Percentiles rank a stretch among this genome's conserved stretches.
phyloP scores from a whole-genome alignment of 1,140 invertebrate genomes.

The Notospermus geniculatus region DNA sequence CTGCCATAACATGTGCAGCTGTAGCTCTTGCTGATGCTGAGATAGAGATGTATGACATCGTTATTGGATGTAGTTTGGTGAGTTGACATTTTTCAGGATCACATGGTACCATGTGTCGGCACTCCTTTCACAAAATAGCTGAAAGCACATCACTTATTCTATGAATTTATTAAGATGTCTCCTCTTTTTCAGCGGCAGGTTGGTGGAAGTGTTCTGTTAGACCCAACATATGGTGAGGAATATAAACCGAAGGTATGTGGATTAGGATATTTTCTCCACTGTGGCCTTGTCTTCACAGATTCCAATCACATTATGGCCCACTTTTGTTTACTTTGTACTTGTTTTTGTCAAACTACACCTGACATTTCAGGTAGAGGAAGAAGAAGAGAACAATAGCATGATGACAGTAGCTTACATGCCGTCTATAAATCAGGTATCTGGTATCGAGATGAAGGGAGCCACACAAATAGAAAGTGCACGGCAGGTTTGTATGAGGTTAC shows the following conservation, averaged over 20 bases:
- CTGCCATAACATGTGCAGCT: slow-evolving; percentile 82
- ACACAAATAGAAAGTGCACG: slow-evolving; percentile 60
- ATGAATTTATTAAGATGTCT: too few relatives aligned
- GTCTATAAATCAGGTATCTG: slow-evolving; percentile 68
- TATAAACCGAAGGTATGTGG: slow-evolving; percentile 34
- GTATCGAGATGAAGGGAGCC: slow-evolving; percentile 66
- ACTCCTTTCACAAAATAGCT: too few relatives aligned
- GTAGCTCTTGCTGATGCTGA: slow-evolving; percentile 80
- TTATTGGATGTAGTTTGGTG: slow-evolving; percentile 73
- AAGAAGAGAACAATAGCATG: slow-evolving; percentile 59
- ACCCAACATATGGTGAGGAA: slow-evolving; percentile 71
- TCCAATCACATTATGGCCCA: too few relatives aligned
- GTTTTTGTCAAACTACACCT: too few relatives aligned
- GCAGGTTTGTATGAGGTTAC: slow-evolving; percentile 37
- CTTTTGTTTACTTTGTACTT: too few relatives aligned
- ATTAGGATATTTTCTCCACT: too few relatives aligned
- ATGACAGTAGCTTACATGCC: slow-evolving; percentile 66
- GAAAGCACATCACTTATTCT: too few relatives aligned
- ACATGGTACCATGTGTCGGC: too few relatives aligned
- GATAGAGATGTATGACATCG: slow-evolving; percentile 85
- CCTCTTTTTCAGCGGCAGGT: slow-evolving; percentile 69
- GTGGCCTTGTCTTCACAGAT: too few relatives aligned
- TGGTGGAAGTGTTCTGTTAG: slow-evolving; percentile 63
- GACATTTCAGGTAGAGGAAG: neutral
- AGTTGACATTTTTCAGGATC: too few relatives aligned